These are phyloP conservation scores for Drosophila demipolita DNA, from an alignment of 2,888 invertebrate species.

Conservation along the genomic window DNA sequence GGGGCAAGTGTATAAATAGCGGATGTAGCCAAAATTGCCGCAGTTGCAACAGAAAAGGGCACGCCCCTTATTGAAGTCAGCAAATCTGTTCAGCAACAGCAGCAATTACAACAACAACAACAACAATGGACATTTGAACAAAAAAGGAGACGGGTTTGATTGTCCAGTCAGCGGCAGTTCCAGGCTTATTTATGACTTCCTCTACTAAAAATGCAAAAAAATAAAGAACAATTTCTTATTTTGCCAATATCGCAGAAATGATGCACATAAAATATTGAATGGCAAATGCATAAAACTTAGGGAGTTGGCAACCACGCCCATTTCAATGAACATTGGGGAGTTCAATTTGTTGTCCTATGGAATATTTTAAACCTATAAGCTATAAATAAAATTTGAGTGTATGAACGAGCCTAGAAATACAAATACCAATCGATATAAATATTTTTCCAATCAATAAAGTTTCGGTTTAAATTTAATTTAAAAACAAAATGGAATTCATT, in stretches of 20 bases:
- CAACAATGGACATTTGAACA: slow-evolving; percentile 33
- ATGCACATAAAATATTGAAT: slow-evolving; percentile 72
- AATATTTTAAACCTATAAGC: not conserved
- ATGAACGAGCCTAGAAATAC: not conserved
- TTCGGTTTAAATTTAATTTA: not conserved
- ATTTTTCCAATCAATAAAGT: not conserved
- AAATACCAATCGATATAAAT: not conserved
- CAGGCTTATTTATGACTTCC: slow-evolving; percentile 78
- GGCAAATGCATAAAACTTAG: slow-evolving; percentile 56
- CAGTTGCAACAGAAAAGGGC: slow-evolving; percentile 67
- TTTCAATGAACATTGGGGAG: slow-evolving; percentile 10
- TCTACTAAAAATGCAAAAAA: slow-evolving; percentile 64
- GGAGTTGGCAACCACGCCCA: slow-evolving; percentile 48
- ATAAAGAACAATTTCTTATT: slow-evolving; percentile 59
- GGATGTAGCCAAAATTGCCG: slow-evolving; percentile 44
- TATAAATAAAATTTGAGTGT: not conserved
- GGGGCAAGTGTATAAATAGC: slow-evolving; percentile 11
- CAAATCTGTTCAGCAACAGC: slow-evolving; percentile 37
- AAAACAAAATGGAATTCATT: not conserved
- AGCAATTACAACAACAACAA: slow-evolving; percentile 5
- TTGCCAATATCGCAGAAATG: slow-evolving; percentile 74
- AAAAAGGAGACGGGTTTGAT: slow-evolving; percentile 55
- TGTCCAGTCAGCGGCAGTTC: slow-evolving; percentile 73
- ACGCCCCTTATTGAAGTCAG: slow-evolving; percentile 58
- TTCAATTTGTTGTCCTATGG: not conserved